Evolutionary conservation across 2,113 vertebrate species (phyloP), one percentile per base, ranked within the genome.

Genomic region (Lepus europaeus): DNA sequence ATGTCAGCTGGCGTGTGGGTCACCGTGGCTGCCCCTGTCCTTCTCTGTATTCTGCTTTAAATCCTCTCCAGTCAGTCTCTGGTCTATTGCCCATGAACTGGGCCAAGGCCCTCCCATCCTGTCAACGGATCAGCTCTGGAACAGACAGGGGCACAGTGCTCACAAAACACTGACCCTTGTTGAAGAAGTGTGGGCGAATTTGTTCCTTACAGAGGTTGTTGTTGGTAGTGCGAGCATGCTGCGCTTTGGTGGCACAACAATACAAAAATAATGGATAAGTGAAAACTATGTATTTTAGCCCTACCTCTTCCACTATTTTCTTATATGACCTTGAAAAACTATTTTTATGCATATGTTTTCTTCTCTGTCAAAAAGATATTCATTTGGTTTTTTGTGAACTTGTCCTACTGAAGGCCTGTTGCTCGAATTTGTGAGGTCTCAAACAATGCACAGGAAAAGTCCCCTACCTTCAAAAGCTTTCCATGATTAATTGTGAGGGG

Each of bases 1-100:
- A 6, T 13, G 45, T 68, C n/a, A 19, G 16, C 29, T 73, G 68
- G 7, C 61, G 23, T 61, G 20, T 17, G 4, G 20, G 23, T 5
- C 17, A 7, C 5, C 4, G 0, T 19, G 23, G 61, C 2, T 14
- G 36, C 14, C 31, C 13, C 2, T 14, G 31, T 0, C 3, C 7
- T 14, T 84, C 6, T 51, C 27, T 12, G 27, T 5, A n/a, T 6
- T 9, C 56, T 5, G 25, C 2, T 19, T 64, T 86, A 74, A 22
- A n/a, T 9, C 12, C 76, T 91, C 31, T 20, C 53, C 45, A n/a
- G 10, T 82, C 69, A 73, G 36, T 6, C n/a, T 4, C 2, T 16
- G 25, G 27, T 27, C 29, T 87, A 3, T 27, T 4, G 5, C 25
- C 7, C 19, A 6, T 59, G 16, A 61, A 29, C 6, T 19, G 53